Conservation (phyloP, 2,113 vertebrate species). For the Casuarius casuarius region DNA sequence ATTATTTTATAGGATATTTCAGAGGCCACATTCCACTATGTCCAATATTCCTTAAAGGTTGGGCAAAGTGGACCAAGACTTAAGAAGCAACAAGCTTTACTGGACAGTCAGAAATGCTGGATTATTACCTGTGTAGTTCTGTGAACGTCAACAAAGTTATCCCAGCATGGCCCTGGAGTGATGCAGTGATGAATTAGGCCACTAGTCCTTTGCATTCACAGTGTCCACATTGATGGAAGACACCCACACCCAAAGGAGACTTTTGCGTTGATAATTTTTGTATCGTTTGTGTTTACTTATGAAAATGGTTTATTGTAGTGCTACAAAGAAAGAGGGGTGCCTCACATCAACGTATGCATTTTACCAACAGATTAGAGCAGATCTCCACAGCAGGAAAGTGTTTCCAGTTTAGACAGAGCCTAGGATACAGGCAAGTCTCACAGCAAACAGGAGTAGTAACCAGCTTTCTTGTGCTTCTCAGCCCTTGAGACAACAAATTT, state of each 20-base stretch:
- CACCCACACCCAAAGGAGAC: neutral
- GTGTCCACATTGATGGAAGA: neutral
- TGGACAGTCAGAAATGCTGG: neutral
- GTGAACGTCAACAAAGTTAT: neutral
- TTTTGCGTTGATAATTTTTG: neutral
- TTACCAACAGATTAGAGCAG: neutral
- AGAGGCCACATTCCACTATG: neutral
- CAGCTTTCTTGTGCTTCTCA: neutral
- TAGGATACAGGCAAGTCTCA: neutral
- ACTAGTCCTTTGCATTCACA: accelerated
- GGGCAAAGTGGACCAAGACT: neutral
- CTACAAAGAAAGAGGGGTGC: neutral
- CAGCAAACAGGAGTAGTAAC: neutral
- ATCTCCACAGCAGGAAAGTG: neutral
- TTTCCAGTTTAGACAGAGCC: neutral
- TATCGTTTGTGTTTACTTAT: neutral
- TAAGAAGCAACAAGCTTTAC: neutral
- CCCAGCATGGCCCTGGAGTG: neutral
- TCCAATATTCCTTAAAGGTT: neutral
- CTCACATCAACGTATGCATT: accelerated
- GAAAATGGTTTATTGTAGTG: neutral
- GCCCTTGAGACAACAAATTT: neutral
- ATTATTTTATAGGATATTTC: neutral
- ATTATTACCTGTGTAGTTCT: neutral
- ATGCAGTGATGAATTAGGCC: neutral